A percentile compares a stretch with the other conserved stretches of the same genome.
phyloP scores from a whole-genome alignment of 2,888 invertebrate genomes.

The Thysanoteuthis rhombus region DNA sequence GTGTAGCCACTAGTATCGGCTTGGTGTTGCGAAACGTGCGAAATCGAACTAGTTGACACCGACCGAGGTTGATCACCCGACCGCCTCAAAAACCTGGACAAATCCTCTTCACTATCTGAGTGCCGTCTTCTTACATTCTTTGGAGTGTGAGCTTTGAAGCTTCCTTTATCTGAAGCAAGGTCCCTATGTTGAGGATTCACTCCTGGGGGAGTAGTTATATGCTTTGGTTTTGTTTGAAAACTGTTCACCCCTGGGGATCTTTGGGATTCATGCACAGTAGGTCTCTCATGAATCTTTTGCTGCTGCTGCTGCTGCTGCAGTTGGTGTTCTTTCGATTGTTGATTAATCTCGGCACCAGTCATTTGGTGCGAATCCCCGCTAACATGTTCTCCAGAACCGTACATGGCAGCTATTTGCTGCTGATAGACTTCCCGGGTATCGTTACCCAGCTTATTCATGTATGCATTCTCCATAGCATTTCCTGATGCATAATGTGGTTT shows the following conservation, averaged over 20 bases:
- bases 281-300: background rate
- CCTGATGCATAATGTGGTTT: slow-evolving; percentile 60
- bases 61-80: background rate
- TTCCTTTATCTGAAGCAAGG: slow-evolving; percentile 61
- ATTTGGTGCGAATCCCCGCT: background rate
- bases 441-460: slow-evolving; percentile 54
- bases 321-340: background rate
- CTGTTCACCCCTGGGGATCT: background rate
- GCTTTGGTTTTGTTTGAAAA: background rate
- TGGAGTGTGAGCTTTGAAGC: slow-evolving; percentile 60
- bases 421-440: background rate
- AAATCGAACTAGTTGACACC: slow-evolving; percentile 28
- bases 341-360: background rate
- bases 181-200: slow-evolving; percentile 54
- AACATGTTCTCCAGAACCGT: background rate
- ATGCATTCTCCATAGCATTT: slow-evolving; percentile 66
- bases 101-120: slow-evolving; percentile 62
- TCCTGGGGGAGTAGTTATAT: background rate
- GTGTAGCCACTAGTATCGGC: background rate
- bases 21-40: background rate
- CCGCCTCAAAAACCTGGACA: slow-evolving; percentile 41
- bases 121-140: slow-evolving; percentile 59
- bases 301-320: background rate
- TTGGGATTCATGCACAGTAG: background rate
- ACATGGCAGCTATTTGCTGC: background rate